Base-by-base conservation (phyloP, 2,797 vertebrate species). In the Enteromius fasciolatus region DNA sequence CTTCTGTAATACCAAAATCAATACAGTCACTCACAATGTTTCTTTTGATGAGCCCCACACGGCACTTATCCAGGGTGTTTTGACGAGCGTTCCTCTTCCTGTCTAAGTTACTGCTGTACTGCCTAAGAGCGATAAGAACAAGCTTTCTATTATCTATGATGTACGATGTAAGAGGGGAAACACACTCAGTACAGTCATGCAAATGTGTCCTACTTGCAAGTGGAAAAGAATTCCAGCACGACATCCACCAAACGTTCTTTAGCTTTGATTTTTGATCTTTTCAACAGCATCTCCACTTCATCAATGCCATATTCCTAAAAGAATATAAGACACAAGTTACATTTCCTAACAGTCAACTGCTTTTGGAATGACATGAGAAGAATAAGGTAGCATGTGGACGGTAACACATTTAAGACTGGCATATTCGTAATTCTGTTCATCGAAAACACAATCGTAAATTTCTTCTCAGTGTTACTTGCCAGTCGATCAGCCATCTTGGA, bases 171-270 rank as follows among this genome's bases (percentile, higher is more conserved):
- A 67, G 15, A 75, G 5, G 18, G 11, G 7, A 76, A 52, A 41
- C 28, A 17, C 54, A 59, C 73, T 57, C 17, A 50, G 54, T 33
- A 36, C 4, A 25, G 28, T 73, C 41, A 73, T 63, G 39, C 9
- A 74, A 79, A 66, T 6, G n/a, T 31, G 31, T 74, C 94, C 80
- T 88, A 98, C 98, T 96, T 97, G 95, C 96, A 97, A 74, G 96
- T 95, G 67, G 94, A 95, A 86, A 98, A 91, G 87, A 99, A 94
- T 88, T 97, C 96, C 82, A 97, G 91, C 70, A 98, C 89, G 10
- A 95, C 93, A 69, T 96, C 94, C 78, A 92, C 90, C 76, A 99
- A 90, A 18, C 89, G 88, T 50, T 92, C 93, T 84, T 95, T 96
- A 25, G 93, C 92, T 0, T 94, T 94, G 70, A 93, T 92, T 86